Base-by-base conservation (phyloP, 2,797 vertebrate species). In the Borostomias antarcticus region DNA sequence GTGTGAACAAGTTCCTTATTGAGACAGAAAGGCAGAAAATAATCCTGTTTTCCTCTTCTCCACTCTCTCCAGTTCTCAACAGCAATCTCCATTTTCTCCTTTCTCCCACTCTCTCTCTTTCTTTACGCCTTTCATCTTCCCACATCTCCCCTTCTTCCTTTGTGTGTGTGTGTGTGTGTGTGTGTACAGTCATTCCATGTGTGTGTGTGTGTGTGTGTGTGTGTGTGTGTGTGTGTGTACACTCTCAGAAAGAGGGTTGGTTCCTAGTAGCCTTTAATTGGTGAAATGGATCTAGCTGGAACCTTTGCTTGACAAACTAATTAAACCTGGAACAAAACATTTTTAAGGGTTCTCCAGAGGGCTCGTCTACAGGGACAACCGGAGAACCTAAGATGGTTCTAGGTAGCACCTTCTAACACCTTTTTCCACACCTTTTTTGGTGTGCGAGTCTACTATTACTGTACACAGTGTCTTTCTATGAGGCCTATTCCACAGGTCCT, bases 1-100 rank as follows among this genome's bases (percentile, higher is more conserved):
- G 77, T 84, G 75, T 75, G 85, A 93, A 93, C 91, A 93, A 76
- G 85, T 61, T 83, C 86, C 83, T 91, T 90, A 90, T 89, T 93
- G 89, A 92, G 86, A 82, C 77, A 76, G 75, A 79, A 86, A 85
- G 89, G 82, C 73, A 76, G 81, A 70, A 82, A 66, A 57, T 57
- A 51, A 64, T 54, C 30, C 19, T 45, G 23, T 54, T 59, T 48
- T 58, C 58, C 64, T 13, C 10, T 33, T 64, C 32, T 33, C 32
- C 35, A 15, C 4, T 58, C 54, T 33, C 33, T 60, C 37, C 13
- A 15, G 26, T 28, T 23, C 23, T 26, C 26, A 19, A 17, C 13
- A 60, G 23, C 25, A 54, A 13, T 60, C 47, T 10, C n/a, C n/a
- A n/a, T n/a, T 23, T 40, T 47, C 25, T 28, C 61, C 13, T 23